Conservation (phyloP, 2,113 vertebrate species). For the Salvator merianae region DNA sequence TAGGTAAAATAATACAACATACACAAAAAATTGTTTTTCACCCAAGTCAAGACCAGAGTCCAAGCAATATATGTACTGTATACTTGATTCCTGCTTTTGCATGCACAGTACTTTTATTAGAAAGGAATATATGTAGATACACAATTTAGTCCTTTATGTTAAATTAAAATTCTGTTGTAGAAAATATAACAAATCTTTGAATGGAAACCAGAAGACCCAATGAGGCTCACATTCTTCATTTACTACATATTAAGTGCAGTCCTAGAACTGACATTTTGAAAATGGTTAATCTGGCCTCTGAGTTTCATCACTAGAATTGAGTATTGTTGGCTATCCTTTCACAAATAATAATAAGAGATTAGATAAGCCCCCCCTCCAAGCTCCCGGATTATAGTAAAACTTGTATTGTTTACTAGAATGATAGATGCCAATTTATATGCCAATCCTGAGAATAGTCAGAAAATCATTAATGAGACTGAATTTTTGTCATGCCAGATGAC, state of each 20-base stretch:
- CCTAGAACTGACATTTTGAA: background rate
- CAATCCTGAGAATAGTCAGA: slow-evolving; percentile 22
- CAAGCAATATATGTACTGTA: no score
- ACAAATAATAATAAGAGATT: background rate
- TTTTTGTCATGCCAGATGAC: background rate
- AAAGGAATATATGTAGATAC: background rate
- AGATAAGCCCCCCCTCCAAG: background rate
- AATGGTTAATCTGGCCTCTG: slow-evolving; percentile 1
- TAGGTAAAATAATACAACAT: background rate
- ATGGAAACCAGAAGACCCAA: background rate
- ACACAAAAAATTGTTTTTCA: background rate
- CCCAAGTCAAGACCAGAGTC: background rate
- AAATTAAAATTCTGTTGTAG: no score
- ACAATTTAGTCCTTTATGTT: no score
- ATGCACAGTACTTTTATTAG: background rate
- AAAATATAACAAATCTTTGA: no score
- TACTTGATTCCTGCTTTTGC: background rate
- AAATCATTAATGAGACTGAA: slow-evolving; percentile 26
- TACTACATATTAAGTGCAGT: background rate
- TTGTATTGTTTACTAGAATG: slow-evolving; percentile 36
- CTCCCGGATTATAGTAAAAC: background rate
- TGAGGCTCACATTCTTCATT: background rate
- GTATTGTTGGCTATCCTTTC: background rate
- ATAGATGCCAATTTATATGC: slow-evolving; percentile 14
- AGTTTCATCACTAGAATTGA: background rate